Conservation (phyloP, 1,140 invertebrate species). For the Carcinoscorpius rotundicauda region DNA sequence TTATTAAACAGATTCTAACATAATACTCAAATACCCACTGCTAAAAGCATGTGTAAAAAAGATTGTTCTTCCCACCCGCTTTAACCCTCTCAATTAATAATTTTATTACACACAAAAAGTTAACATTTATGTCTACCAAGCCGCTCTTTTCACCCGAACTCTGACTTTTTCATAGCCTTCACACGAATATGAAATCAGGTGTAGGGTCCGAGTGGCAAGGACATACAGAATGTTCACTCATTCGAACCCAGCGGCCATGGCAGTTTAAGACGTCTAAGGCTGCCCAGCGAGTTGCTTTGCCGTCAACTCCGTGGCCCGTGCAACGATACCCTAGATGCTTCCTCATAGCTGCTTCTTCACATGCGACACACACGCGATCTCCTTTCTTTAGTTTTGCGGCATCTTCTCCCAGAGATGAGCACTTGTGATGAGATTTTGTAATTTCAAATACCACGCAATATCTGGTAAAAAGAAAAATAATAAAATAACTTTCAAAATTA, state of each 20-base stretch:
- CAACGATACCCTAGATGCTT: conserved; percentile 57
- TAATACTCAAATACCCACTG: too few species aligned
- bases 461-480: conserved; percentile 27
- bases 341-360: conserved; percentile 57
- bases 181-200: too few species aligned
- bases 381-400: conserved; percentile 35
- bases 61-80: too few species aligned
- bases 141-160: too few species aligned
- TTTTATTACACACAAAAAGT: too few species aligned
- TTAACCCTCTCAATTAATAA: too few species aligned
- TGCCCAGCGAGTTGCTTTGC: conserved; percentile 57
- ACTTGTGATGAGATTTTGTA: conserved; percentile 60
- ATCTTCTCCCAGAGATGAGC: conserved; percentile 35
- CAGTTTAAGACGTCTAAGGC: conserved; percentile 61
- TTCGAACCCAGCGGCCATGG: conserved; percentile 64
- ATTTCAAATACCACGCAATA: conserved; percentile 63
- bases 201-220: too few species aligned
- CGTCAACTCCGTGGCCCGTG: conserved; percentile 57
- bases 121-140: too few species aligned
- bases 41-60: too few species aligned
- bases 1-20: too few species aligned
- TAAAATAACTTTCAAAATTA: not conserved
- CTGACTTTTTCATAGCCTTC: too few species aligned
- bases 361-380: conserved; percentile 55
- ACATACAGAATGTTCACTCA: not conserved